Base-by-base conservation (phyloP, 1,140 invertebrate genomes). In the Neuroterus valhalla region DNA sequence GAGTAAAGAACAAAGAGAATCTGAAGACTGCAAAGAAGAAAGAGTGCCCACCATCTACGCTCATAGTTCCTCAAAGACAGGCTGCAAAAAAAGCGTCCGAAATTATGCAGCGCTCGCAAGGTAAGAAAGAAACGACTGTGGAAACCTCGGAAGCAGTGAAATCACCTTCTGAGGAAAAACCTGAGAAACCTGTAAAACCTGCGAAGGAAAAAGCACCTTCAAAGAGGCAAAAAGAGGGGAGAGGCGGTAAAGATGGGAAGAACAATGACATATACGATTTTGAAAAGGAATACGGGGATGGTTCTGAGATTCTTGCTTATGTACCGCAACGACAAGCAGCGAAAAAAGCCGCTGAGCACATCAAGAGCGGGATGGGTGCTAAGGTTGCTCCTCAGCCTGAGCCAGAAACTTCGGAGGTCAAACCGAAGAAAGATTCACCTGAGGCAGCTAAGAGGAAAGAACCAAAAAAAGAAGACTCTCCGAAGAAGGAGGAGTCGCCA, bases 1-100 rank as follows among this genome's bases (percentile, higher is more conserved):
- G 52, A 45, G 26, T 67, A 14, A 88, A 89, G 76, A 89, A 91
- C 76, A 94, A 93, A 82, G 92, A 92, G 80, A 92, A 91, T 78
- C 86, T 91, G 45, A 92, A 92, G 79, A 85, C 88, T 43, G 82
- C 89, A 50, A 93, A 93, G 79, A 91, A 91, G 76, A 94, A 93
- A 83, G 93, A 94, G 78, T 91, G 92, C 72, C 90, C 91, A 74
- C 93, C 95, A 21, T 94, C 95, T 45, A 93, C 96, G 82, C 89
- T 97, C 43, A 96, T 97, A 81, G 96, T 97, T n/a, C 96, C 96
- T 1, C 96, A 97, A 86, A 91, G 96, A 68, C 95, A 97, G 88
- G 96, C 96, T 21, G 96, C 96, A 17, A 97, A 97, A 84, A 97
- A 97, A 86, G 96, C 96, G 2, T 95, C 95, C 2, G 96, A 97